Evolutionary conservation across 2,888 invertebrate species (phyloP).

Genomic region (Thymelicus lineola): DNA sequence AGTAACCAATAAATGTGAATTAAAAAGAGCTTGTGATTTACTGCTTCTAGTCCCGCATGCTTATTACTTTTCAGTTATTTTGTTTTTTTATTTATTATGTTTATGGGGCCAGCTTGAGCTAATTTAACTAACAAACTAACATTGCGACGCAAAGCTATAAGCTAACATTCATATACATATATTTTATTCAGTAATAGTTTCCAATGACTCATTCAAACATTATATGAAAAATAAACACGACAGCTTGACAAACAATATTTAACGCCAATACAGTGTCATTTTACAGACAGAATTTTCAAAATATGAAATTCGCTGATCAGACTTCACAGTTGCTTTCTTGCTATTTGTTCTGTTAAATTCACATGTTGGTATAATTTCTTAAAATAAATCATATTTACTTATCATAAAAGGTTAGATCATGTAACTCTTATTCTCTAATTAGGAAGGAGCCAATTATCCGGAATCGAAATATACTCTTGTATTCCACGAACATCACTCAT

Average conservation of each 20-base stretch:
- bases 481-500: background rate
- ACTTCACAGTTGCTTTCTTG: background rate
- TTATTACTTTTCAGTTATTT: conserved; percentile 60
- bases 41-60: conserved; percentile 82
- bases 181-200: background rate
- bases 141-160: conserved; percentile 31
- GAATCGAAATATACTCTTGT: background rate
- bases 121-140: conserved; percentile 40
- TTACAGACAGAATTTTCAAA: background rate
- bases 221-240: background rate
- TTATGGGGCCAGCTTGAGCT: conserved; percentile 67
- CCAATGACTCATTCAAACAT: background rate
- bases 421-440: background rate
- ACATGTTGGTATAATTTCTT: no score
- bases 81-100: conserved; percentile 51
- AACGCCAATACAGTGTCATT: background rate
- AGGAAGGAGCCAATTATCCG: background rate
- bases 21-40: conserved; percentile 79
- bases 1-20: conserved; percentile 80
- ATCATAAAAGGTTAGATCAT: background rate
- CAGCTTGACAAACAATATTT: background rate
- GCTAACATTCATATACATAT: conserved; percentile 5
- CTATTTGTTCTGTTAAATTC: no score
- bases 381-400: no score
- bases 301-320: background rate